Evolutionary conservation across 1,140 invertebrate genomes (phyloP).

Genomic region (Mya arenaria): DNA sequence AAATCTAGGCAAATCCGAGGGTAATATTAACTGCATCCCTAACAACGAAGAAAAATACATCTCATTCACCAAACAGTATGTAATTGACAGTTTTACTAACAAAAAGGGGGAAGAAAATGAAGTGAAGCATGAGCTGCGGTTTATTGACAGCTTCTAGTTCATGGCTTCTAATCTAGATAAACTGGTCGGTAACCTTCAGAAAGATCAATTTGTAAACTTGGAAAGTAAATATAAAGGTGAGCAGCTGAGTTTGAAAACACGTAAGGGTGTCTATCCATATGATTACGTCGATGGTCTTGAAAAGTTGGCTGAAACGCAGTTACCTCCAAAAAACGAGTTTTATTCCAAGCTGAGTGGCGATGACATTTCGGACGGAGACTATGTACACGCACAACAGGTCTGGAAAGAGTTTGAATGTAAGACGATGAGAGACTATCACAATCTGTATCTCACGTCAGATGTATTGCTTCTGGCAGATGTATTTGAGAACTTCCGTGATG

Average conservation of each 20-base stretch:
- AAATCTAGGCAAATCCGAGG: no score
- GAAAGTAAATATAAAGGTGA: no score
- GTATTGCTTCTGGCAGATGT: constrained; percentile 61
- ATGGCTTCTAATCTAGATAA: no score
- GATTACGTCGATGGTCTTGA: constrained; percentile 67
- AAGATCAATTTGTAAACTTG: no score
- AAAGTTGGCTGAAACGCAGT: constrained; percentile 62
- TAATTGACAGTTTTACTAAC: no score
- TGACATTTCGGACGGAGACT: constrained; percentile 45
- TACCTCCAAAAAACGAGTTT: constrained; percentile 67
- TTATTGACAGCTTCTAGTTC: no score
- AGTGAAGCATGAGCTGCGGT: no score
- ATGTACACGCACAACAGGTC: constrained; percentile 62
- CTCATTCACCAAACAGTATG: no score
- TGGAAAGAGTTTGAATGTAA: constrained; percentile 71
- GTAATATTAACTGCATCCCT: no score
- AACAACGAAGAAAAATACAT: no score
- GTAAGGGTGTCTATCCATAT: constrained; percentile 73
- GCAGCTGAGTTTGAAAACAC: constrained; percentile 30
- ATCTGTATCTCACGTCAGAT: constrained; percentile 76
- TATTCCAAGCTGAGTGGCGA: constrained; percentile 55
- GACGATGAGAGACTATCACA: constrained; percentile 77
- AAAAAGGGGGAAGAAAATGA: no score
- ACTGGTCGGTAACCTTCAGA: no score
- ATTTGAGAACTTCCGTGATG: constrained; percentile 64